Conservation (phyloP, 2,888 invertebrate species). For the Coecobrya sp. region DNA sequence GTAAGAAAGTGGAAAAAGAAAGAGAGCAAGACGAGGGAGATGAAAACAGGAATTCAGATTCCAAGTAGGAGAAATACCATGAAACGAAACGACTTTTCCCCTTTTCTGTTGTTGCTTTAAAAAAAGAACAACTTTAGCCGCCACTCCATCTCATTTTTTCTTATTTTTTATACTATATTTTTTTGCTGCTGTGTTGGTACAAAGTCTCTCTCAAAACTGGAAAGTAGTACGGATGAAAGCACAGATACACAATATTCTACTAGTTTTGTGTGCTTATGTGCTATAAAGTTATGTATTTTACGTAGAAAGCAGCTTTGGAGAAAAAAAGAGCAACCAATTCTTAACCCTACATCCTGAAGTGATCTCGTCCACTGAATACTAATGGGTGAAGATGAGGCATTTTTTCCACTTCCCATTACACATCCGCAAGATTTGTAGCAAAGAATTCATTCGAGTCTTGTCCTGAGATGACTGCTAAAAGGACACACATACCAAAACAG, state of each 20-base stretch:
- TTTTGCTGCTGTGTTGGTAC: neutral
- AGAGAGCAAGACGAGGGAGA: conserved; percentile 62
- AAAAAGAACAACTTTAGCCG: conserved; percentile 1
- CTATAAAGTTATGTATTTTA: conserved; percentile 15
- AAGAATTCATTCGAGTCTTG: conserved; percentile 79
- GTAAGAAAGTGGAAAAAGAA: conserved; percentile 49
- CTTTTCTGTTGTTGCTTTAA: conserved; percentile 33
- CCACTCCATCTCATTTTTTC: conserved; percentile 59
- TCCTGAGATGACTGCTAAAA: conserved; percentile 76
- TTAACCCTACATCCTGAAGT: conserved; percentile 81
- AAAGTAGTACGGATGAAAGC: conserved; percentile 13
- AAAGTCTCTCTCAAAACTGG: neutral
- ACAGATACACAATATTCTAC: neutral
- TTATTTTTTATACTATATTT: conserved; percentile 29
- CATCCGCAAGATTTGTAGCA: conserved; percentile 79
- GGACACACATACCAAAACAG: conserved; percentile 31
- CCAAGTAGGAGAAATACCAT: conserved; percentile 11
- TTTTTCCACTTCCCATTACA: conserved; percentile 78
- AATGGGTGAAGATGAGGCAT: conserved; percentile 79
- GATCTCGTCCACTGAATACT: conserved; percentile 81
- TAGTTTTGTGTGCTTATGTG: neutral
- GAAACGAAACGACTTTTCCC: conserved; percentile 60
- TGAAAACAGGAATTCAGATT: conserved; percentile 57
- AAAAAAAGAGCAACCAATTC: conserved; percentile 74
- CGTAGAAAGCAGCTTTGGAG: conserved; percentile 39